These are phyloP conservation scores for Stictocephala bisonia DNA, from an alignment of 2,888 invertebrate species.

Conservation along the genomic window DNA sequence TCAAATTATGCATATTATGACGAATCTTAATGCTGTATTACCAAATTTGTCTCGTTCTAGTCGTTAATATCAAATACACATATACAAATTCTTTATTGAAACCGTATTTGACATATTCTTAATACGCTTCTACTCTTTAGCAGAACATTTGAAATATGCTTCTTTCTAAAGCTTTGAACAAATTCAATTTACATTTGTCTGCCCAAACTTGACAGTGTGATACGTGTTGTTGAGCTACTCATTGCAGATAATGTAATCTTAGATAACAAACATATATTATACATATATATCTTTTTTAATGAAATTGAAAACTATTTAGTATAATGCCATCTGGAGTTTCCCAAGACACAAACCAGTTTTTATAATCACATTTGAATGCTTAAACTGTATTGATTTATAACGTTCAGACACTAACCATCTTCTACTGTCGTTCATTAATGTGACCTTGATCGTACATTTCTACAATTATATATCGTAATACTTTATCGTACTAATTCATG, in stretches of 20 bases:
- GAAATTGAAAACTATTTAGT: constrained; percentile 44
- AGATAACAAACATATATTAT: constrained; percentile 43
- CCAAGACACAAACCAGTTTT: constrained; percentile 22
- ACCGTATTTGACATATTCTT: constrained; percentile 7
- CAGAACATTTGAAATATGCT: constrained; percentile 43
- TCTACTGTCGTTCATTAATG: constrained; percentile 31
- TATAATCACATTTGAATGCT: background rate
- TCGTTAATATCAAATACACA: constrained; percentile 30
- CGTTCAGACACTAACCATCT: background rate
- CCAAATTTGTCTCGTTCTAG: constrained; percentile 39
- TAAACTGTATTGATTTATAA: background rate
- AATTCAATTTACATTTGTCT: constrained; percentile 11
- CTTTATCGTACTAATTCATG: constrained; percentile 24
- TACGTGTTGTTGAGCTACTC: constrained; percentile 30
- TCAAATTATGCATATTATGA: constrained; percentile 9
- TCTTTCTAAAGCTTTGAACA: constrained; percentile 42
- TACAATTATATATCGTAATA: background rate
- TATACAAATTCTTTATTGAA: constrained; percentile 2
- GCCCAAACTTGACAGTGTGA: constrained; percentile 30
- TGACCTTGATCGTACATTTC: constrained; percentile 2
- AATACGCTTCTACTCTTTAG: constrained; percentile 20
- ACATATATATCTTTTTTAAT: constrained; percentile 47
- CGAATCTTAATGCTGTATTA: constrained; percentile 8
- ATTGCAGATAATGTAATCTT: constrained; percentile 38
- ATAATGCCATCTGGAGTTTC: constrained; percentile 27